These are phyloP conservation scores for Baccha elongata DNA, from an alignment of 2,888 invertebrate genomes.

Conservation along the genomic window DNA sequence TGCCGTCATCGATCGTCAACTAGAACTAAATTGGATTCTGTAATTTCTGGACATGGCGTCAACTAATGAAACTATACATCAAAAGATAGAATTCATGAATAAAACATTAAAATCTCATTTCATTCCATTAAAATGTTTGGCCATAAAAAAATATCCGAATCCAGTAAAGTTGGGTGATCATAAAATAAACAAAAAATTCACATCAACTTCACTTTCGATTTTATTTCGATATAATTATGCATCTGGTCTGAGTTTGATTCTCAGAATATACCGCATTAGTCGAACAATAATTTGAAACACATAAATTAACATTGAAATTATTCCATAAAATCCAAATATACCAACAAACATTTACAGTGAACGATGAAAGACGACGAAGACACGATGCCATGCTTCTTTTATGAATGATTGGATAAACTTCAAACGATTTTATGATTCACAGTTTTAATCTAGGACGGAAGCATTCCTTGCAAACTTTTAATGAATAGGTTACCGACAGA, in stretches of 20 bases:
- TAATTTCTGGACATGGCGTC: slow-evolving; percentile 1
- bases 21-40: background rate
- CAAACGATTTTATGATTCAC: background rate
- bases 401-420: slow-evolving; percentile 13
- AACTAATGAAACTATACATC: background rate
- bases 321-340: slow-evolving; percentile 12
- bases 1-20: no score
- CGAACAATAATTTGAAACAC: background rate
- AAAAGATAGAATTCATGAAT: background rate
- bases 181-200: background rate
- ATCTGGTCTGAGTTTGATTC: background rate
- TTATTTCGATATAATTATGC: background rate
- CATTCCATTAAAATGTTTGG: no score
- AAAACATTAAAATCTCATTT: no score
- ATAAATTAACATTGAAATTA: slow-evolving; percentile 19
- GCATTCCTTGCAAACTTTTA: no score
- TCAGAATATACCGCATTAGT: background rate
- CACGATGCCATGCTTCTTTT: background rate
- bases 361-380: background rate
- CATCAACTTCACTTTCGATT: background rate
- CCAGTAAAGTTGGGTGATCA: no score
- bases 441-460: no score
- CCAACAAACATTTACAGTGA: background rate
- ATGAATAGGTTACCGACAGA: background rate
- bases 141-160: background rate